Base-by-base conservation (phyloP, 2,888 invertebrate genomes). In the Rhyacophila evoluta region DNA sequence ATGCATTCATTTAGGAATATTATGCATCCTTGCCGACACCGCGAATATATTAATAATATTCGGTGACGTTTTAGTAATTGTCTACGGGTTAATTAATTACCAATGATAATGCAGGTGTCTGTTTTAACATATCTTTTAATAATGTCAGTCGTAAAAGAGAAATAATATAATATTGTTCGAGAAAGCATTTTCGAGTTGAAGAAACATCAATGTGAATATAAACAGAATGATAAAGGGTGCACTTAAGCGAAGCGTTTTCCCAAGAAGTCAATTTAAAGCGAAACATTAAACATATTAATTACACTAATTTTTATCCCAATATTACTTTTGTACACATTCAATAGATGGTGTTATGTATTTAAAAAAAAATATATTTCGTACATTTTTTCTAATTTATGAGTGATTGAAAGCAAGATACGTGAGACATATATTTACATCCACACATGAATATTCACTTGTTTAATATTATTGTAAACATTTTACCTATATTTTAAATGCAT, bases 51-150 rank as follows among this genome's bases (percentile, higher is more conserved):
- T 33, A 33, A 4, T 33, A 2, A 6, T 33, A 33, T 33, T 33
- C 29, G 29, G 29, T 33, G 29, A 33, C 29, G 29, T 33, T 33
- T 33, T 33, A 33, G 10, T 55, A 25, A 6, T 10, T 8, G 15
- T 8, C 55, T 55, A 25, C 55, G 10, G 55, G 55, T 55, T 69
- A 69, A 69, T 12, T 69, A 69, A 29, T 33, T 69, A 69, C 12
- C 69, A 29, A 15, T 69, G 33, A 69, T 69, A 69, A 69, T 69
- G 69, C 28, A 28, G 28, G 33, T 69, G 15, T 28, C 28, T 29
- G 69, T 69, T 69, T 69, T 69, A 11, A 29, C 11, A 15, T 1
- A 12, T 69, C 10, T 69, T 29, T 29, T 69, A 69, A 69, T 69
- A 69, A 15, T 11, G 33, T 25, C 12, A 55, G 29, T 55, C 5